phyloP scores from a whole-genome alignment of 30 jellyfish, hydroid and myxozoan species.

The Kudoa iwatai region DNA sequence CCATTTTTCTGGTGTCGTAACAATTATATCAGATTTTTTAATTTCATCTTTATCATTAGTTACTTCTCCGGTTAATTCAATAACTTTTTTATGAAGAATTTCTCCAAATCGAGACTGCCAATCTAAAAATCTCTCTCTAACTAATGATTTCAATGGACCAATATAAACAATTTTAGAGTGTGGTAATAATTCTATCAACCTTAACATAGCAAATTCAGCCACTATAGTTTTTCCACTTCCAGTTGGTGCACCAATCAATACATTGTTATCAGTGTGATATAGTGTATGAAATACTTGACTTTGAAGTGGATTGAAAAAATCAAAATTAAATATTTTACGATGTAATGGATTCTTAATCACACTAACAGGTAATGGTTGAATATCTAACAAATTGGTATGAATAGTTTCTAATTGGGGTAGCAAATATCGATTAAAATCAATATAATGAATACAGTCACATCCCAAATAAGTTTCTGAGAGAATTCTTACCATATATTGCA shows the following conservation, averaged over 20 bases:
- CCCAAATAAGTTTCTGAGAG: slow-evolving; percentile 84
- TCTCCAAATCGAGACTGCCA: slow-evolving; percentile 46
- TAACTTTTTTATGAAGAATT: slow-evolving; percentile 32
- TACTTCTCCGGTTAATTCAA: slow-evolving; percentile 93
- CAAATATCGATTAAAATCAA: slow-evolving; percentile 37
- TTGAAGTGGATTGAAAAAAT: slow-evolving; percentile 85
- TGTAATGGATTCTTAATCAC: slow-evolving; percentile 18
- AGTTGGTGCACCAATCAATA: slow-evolving; percentile 94
- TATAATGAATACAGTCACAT: slow-evolving; percentile 68
- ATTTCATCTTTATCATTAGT: slow-evolving; percentile 78
- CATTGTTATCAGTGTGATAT: slow-evolving; percentile 50
- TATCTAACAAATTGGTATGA: slow-evolving; percentile 46
- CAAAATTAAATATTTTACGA: slow-evolving; percentile 17
- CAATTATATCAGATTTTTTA: slow-evolving; percentile 56
- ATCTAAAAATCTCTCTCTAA: slow-evolving; percentile 48
- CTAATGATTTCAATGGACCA: slow-evolving; percentile 83
- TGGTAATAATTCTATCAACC: slow-evolving; percentile 43
- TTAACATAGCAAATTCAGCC: slow-evolving; percentile 69
- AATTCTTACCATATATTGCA: slow-evolving; percentile 49
- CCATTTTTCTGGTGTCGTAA: slow-evolving; percentile 98
- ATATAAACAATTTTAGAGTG: slow-evolving; percentile 61
- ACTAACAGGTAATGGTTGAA: slow-evolving; percentile 63
- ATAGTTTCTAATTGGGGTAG: slow-evolving; percentile 81
- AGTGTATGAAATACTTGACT: slow-evolving; percentile 74
- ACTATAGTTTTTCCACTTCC: slow-evolving; percentile 97